A percentile compares a stretch with the other conserved stretches of the same genome.
Conservation (phyloP, 2,888 invertebrate species). For the Drosophila helvetica region DNA sequence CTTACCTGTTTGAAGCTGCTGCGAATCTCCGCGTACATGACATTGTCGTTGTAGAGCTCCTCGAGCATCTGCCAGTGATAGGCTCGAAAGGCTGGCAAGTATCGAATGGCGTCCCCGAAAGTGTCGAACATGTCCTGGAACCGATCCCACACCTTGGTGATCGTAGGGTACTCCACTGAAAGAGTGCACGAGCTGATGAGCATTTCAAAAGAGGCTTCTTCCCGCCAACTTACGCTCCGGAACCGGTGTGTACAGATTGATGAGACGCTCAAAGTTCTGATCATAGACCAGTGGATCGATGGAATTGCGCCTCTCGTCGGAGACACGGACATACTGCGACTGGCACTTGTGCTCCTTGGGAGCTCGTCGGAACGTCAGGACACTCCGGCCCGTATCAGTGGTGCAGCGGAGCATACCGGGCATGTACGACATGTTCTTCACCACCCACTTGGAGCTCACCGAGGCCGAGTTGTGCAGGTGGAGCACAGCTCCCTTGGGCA, state of each 20-base stretch:
- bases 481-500: slow-evolving; percentile 86
- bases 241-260: slow-evolving; percentile 86
- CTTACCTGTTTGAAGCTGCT: slow-evolving; percentile 69
- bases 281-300: slow-evolving; percentile 85
- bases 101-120: slow-evolving; percentile 84
- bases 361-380: slow-evolving; percentile 67
- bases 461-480: slow-evolving; percentile 86
- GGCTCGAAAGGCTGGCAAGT: slow-evolving; percentile 85
- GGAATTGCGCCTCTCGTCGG: slow-evolving; percentile 82
- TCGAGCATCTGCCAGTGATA: slow-evolving; percentile 85
- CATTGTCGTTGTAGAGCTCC: slow-evolving; percentile 86
- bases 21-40: slow-evolving; percentile 87
- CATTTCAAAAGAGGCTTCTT: no score
- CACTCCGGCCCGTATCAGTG: slow-evolving; percentile 50
- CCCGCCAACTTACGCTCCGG: slow-evolving; percentile 81
- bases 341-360: slow-evolving; percentile 65
- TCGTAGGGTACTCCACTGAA: slow-evolving; percentile 80
- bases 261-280: slow-evolving; percentile 84
- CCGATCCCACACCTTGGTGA: slow-evolving; percentile 84
- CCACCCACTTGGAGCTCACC: slow-evolving; percentile 85
- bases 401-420: slow-evolving; percentile 79
- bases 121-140: slow-evolving; percentile 85
- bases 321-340: slow-evolving; percentile 70
- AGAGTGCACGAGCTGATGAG: not conserved
- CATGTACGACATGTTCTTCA: slow-evolving; percentile 85